Percentiles rank a stretch among this genome's conserved stretches.
Conservation (phyloP, 2,113 vertebrate species). For the Hydrochoerus hydrochaeris region DNA sequence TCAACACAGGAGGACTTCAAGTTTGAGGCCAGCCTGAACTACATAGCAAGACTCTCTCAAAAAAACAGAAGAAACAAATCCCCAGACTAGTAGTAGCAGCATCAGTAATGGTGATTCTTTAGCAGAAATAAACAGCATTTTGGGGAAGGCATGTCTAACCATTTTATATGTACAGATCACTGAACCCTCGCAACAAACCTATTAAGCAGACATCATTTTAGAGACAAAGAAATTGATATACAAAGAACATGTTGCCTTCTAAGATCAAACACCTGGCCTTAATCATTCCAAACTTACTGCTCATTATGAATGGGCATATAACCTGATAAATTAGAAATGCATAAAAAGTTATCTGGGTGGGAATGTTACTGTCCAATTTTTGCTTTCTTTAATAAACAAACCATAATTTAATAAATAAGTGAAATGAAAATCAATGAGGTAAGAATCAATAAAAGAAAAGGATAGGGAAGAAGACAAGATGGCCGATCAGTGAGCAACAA, state of each 20-base stretch:
- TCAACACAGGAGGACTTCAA: background rate
- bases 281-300: background rate
- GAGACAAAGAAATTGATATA: constrained; percentile 15
- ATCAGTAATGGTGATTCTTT: background rate
- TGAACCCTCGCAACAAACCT: background rate
- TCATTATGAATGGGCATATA: background rate
- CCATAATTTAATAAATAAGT: background rate
- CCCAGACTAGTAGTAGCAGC: background rate
- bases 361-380: background rate
- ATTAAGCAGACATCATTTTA: background rate
- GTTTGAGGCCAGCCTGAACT: background rate
- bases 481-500: no score
- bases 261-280: background rate
- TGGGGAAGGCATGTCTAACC: background rate
- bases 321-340: constrained; percentile 22
- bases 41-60: background rate
- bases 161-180: background rate
- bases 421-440: constrained; percentile 18
- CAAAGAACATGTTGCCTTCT: background rate
- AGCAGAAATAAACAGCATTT: background rate
- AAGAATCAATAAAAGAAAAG: constrained; percentile 13
- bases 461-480: no score
- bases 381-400: constrained; percentile 14
- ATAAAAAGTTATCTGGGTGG: background rate
- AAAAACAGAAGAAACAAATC: background rate